Base-by-base conservation (phyloP, 2,113 vertebrate genomes). In the Mugil cephalus region DNA sequence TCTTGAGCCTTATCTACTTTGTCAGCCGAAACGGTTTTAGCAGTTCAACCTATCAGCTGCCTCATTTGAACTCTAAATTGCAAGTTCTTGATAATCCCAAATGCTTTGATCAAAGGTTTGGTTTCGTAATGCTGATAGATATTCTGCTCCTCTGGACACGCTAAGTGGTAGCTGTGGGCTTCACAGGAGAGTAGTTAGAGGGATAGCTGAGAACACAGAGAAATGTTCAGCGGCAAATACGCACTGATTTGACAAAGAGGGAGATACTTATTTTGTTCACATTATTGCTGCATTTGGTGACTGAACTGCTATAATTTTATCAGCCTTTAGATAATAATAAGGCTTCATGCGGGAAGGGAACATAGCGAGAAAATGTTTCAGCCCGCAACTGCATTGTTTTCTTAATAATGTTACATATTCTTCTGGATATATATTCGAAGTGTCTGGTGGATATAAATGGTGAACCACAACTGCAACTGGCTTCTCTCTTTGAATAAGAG, bases 71-170 rank as follows among this genome's bases (percentile, higher is more conserved):
- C 80, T 88, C 77, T 67, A 87, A 81, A 88, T 89, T 91, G 81
- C 87, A 87, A 87, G 79, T 87, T 71, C 81, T 81, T 74, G 79
- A 89, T 91, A 91, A 93, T 90, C 87, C 87, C 40, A 87, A 91
- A 89, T 84, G 85, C 89, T 81, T 77, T 80, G 85, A 93, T 91
- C 87, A 93, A 87, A 89, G 84, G 69, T 80, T 88, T 56, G 71
- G 74, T 66, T 88, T 54, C 61, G 72, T 87, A 85, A 83, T 74
- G n/a, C 77, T 84, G 86, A 88, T 85, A 88, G 74, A 86, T 83
- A 66, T 79, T 89, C 58, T 40, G 30, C 62, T 74, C 18, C 58
- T 86, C 75, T 84, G 83, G 80, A 85, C 86, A 77, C 84, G 61
- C 72, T 79, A 80, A 86, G 65, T 76, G 77, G 73, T 80, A 79